phyloP scores from a whole-genome alignment of 2,888 invertebrate genomes.

The Apamea crenata region DNA sequence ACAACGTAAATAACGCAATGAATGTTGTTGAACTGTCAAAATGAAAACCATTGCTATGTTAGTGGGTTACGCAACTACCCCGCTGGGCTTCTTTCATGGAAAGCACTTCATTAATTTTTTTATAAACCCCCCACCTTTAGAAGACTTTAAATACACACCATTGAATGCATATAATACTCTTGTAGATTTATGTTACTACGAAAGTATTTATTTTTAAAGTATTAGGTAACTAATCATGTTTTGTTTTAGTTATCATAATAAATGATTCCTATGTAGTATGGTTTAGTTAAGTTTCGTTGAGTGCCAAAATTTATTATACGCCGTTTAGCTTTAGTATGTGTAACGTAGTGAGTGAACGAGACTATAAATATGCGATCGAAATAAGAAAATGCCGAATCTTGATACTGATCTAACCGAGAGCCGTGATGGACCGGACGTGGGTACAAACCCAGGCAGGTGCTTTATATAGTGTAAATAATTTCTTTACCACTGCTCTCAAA shows the following conservation, averaged over 20 bases:
- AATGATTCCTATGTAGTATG: conserved; percentile 3
- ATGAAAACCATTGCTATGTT: too few species aligned
- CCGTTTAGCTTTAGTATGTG: conserved; percentile 42
- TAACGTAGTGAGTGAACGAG: conserved; percentile 37
- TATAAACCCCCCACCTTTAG: conserved; percentile 51
- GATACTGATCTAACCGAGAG: not conserved
- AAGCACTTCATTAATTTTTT: not conserved
- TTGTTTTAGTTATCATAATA: conserved; percentile 19
- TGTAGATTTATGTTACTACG: conserved; percentile 21
- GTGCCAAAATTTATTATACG: conserved; percentile 60
- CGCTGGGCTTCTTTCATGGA: conserved; percentile 14
- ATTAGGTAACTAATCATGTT: conserved; percentile 28
- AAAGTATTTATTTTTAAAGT: conserved; percentile 54
- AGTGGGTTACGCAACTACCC: not conserved
- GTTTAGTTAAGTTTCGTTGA: conserved; percentile 49
- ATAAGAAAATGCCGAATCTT: conserved; percentile 8
- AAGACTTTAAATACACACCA: conserved; percentile 41
- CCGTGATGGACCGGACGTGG: not conserved
- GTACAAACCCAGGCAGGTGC: not conserved
- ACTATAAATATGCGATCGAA: not conserved
- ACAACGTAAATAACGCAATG: not conserved
- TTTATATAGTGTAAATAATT: not conserved
- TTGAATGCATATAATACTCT: conserved; percentile 57
- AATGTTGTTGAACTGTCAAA: not conserved
- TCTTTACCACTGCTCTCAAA: not conserved